A percentile compares a stretch with the other conserved stretches of the same genome.
These are phyloP conservation scores for Oryzaephilus surinamensis DNA, from an alignment of 1,140 invertebrate species.

Conservation along the genomic window DNA sequence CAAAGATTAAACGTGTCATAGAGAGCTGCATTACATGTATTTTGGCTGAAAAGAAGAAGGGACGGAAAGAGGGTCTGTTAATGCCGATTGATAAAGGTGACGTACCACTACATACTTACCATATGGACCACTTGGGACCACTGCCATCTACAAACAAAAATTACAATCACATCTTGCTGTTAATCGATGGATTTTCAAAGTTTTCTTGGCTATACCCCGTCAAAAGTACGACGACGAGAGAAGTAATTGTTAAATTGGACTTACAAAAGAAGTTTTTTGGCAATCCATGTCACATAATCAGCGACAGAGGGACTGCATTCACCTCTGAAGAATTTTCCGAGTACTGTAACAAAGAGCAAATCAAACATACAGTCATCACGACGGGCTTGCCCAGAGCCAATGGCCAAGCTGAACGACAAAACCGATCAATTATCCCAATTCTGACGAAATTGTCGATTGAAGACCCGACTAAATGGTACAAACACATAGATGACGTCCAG, in stretches of 20 bases:
- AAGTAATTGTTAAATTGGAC: constrained; percentile 27
- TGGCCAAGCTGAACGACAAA: constrained; percentile 23
- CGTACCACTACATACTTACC: constrained; percentile 24
- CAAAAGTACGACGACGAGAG: constrained; percentile 24
- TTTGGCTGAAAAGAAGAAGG: constrained; percentile 30
- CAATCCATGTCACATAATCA: constrained; percentile 12
- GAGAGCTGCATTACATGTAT: too few relatives aligned
- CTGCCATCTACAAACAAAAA: constrained; percentile 31
- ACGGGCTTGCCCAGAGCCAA: constrained; percentile 24
- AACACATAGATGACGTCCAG: constrained; percentile 24
- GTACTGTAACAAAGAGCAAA: constrained; percentile 15
- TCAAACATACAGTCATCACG: constrained; percentile 16
- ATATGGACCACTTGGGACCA: constrained; percentile 35
- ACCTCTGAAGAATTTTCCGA: constrained; percentile 16
- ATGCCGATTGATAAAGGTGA: constrained; percentile 21
- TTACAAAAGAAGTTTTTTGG: too few relatives aligned
- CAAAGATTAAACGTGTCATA: too few relatives aligned
- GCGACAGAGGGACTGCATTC: constrained; percentile 21
- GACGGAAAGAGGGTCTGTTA: constrained; percentile 34
- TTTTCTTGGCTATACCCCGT: constrained; percentile 34
- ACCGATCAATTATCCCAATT: constrained; percentile 22
- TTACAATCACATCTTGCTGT: too few relatives aligned
- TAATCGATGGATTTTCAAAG: constrained; percentile 36
- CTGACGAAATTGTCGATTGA: constrained; percentile 23
- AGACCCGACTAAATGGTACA: constrained; percentile 26